Base-by-base conservation (phyloP, 2,888 invertebrate species). In the Parnassius smintheus region DNA sequence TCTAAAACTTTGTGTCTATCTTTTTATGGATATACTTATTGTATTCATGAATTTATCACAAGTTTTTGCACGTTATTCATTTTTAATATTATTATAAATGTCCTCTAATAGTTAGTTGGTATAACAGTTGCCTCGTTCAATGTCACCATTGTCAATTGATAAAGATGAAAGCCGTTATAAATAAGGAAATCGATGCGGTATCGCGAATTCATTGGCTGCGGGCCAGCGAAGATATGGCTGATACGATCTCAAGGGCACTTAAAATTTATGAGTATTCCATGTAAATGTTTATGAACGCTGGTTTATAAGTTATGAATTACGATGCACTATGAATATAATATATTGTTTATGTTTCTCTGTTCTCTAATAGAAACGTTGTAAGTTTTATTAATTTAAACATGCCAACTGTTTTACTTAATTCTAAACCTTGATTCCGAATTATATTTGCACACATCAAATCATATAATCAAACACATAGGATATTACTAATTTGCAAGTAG, bases 201-300 rank as follows among this genome's bases (percentile, higher is more conserved):
- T 80, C 70, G 77, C 74, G 76, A 83, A 82, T 80, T 72, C 69
- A 66, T 84, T 88, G 88, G 87, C 86, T 75, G 51, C 70, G 71
- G 66, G 82, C 88, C 87, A 86, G 75, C 72, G 66, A 68, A 68
- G 74, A 79, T 80, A 80, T 78, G 75, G 75, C 76, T 70, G 73
- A 67, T 70, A 65, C 77, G 70, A 75, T 79, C 77, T 86, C 86
- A 87, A 88, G 86, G 86, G 80, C 84, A 81, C 72, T 78, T 73
- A 67, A 75, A 70, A 71, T 78, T 78, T 75, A 80, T 71, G 72
- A 77, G 71, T 71, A 73, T 70, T 67, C 64, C 65, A 68, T 72
- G 68, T 72, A 69, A 74, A 75, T 74, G 74, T 76, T 75, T 77
- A 70, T 71, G 70, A 72, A 72, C 67, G 63, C 65, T 59, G 59